Evolutionary conservation across 1,140 invertebrate species (phyloP), one percentile per base, ranked within the genome.

Genomic region (Ectropis grisescens): DNA sequence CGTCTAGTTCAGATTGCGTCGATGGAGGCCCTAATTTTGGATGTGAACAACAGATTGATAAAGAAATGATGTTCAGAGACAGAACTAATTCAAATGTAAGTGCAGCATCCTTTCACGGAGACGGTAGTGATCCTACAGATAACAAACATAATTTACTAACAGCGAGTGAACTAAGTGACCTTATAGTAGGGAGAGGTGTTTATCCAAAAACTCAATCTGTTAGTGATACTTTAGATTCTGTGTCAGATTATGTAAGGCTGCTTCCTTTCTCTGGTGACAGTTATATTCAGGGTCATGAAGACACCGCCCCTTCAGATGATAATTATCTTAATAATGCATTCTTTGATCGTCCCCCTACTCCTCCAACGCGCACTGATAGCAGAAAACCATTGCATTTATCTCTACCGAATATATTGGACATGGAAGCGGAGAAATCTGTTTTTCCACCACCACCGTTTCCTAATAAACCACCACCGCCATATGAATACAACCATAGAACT

Each of bases 231-330:
- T 86, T 94, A 56, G 92, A 94, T 59, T 94, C 93, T 1, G 92
- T 94, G 50, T 93, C 92, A 9, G 93, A 95, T 64, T 95, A 95
- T 59, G 93, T 95, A 0, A 92, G 91, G 11, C 82, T 94, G 57
- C 86, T 90, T 6, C 87, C 89, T 1, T 86, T 84, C 60, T 69
- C 83, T 41, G 83, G 81, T 13, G 79, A 82, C 41, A 84, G 85
- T 50, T 87, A 86, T 58, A 62, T 84, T 28, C 71, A 78, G 40
- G 82, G 82, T 1, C 78, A 84, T 33, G 74, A 84, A 60, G 82
- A 84, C 47, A 84, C 80, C 5, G 81, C 83, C 13, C 82, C 76
- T 11, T 78, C 74, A 5, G 83, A 84, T 36, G 82, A 83, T 29
- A 70, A 78, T 47, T 71, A 78, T 60, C 82, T 82, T 4, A 81